phyloP scores from a whole-genome alignment of 2,888 invertebrate genomes.

The Xestia ashworthii region DNA sequence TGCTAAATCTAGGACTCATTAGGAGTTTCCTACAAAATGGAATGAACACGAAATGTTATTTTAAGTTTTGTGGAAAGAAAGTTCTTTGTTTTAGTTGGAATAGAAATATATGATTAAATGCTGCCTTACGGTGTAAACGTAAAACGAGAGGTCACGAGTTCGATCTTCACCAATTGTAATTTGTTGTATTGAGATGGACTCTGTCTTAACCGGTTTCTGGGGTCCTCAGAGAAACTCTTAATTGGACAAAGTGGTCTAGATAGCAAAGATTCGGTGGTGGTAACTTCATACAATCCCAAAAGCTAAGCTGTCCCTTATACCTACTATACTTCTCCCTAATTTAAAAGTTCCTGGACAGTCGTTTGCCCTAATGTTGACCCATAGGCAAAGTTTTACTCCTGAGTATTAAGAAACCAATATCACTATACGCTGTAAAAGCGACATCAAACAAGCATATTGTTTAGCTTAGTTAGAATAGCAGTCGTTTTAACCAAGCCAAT shows the following conservation, averaged over 20 bases:
- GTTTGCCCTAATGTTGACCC: too few species aligned
- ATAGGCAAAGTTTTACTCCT: too few species aligned
- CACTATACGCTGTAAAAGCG: not conserved
- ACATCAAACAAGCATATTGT: not conserved
- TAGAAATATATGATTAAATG: not conserved
- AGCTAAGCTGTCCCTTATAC: too few species aligned
- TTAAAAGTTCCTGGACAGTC: too few species aligned
- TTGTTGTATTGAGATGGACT: not conserved
- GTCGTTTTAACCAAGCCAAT: not conserved
- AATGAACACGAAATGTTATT: conserved; percentile 18
- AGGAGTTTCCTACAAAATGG: conserved; percentile 28
- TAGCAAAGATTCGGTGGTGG: too few species aligned
- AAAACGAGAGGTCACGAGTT: not conserved
- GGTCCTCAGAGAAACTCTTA: not conserved
- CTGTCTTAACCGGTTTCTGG: not conserved
- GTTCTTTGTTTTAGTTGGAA: not conserved
- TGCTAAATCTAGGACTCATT: conserved; percentile 53
- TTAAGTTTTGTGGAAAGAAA: conserved; percentile 12
- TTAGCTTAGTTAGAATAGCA: not conserved
- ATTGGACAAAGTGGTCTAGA: not conserved
- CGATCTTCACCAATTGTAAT: not conserved
- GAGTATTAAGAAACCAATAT: too few species aligned
- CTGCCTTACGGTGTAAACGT: not conserved
- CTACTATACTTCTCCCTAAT: too few species aligned
- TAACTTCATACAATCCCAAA: too few species aligned